Percentiles rank a stretch among this genome's conserved stretches.
Evolutionary conservation across 2,888 invertebrate species (phyloP).

Genomic region (Lasioglossum leucozonium): DNA sequence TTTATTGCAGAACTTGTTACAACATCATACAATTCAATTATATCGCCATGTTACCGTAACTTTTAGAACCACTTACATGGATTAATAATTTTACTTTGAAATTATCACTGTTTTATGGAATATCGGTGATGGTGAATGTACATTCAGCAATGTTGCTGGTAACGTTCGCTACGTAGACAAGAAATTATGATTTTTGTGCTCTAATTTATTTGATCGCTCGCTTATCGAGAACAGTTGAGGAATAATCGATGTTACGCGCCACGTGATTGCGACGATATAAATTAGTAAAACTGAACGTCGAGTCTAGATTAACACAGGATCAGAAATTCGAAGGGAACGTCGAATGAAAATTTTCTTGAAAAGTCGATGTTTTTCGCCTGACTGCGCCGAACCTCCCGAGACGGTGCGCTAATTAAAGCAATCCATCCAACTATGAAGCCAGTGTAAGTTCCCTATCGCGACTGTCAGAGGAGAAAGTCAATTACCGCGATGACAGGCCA

Average conservation of each 20-base stretch:
- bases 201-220: no score
- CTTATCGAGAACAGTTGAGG: no score
- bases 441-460: slow-evolving; percentile 64
- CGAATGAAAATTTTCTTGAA: neutral
- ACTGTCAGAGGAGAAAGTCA: slow-evolving; percentile 73
- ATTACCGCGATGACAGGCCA: slow-evolving; percentile 74
- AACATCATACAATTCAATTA: neutral
- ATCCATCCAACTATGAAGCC: slow-evolving; percentile 17
- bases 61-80: neutral
- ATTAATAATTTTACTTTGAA: neutral
- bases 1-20: neutral
- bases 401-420: slow-evolving; percentile 61
- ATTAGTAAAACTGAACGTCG: no score
- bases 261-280: no score
- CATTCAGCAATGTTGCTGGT: no score
- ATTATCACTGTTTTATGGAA: neutral
- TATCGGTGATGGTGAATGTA: no score
- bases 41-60: neutral
- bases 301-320: no score
- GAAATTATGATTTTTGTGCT: no score
- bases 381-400: neutral
- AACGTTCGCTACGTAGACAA: no score
- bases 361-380: neutral
- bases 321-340: neutral
- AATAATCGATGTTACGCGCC: no score